phyloP scores from a whole-genome alignment of 2,797 vertebrate genomes.

The Vultur gryphus region DNA sequence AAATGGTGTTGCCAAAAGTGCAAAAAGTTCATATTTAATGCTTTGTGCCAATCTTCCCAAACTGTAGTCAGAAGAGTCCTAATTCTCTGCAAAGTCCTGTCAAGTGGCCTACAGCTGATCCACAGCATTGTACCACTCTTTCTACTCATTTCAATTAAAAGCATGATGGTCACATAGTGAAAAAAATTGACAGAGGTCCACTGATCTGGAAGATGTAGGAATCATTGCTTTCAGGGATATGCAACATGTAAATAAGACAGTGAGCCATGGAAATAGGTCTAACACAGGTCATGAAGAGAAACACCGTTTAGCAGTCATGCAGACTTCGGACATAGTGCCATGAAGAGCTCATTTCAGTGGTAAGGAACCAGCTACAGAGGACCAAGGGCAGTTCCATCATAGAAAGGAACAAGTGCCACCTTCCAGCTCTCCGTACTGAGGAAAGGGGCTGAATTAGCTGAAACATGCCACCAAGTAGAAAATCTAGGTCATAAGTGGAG shows the following conservation, averaged over 20 bases:
- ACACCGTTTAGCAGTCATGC: not conserved
- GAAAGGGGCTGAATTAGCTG: not conserved
- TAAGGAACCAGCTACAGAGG: not conserved
- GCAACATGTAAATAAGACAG: not conserved
- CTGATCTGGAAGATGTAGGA: not conserved
- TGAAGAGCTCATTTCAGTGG: not conserved
- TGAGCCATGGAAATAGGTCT: not conserved
- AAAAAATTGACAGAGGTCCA: not conserved
- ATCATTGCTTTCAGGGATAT: not conserved
- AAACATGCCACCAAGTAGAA: not conserved
- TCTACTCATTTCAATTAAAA: not conserved
- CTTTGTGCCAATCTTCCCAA: not conserved
- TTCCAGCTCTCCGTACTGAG: not conserved
- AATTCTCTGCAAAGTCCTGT: not conserved
- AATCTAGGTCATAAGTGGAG: not conserved
- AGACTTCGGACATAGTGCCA: not conserved
- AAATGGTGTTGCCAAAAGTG: slow-evolving; percentile 3
- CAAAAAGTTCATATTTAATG: not conserved
- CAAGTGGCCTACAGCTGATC: not conserved
- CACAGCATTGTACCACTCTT: not conserved
- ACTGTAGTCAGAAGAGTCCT: not conserved
- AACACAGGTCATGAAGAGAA: not conserved
- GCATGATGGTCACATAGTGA: not conserved
- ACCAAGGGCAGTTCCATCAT: not conserved
- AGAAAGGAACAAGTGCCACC: not conserved